Evolutionary conservation across 2,888 invertebrate genomes (phyloP).

Genomic region (Lasius fuliginosus): DNA sequence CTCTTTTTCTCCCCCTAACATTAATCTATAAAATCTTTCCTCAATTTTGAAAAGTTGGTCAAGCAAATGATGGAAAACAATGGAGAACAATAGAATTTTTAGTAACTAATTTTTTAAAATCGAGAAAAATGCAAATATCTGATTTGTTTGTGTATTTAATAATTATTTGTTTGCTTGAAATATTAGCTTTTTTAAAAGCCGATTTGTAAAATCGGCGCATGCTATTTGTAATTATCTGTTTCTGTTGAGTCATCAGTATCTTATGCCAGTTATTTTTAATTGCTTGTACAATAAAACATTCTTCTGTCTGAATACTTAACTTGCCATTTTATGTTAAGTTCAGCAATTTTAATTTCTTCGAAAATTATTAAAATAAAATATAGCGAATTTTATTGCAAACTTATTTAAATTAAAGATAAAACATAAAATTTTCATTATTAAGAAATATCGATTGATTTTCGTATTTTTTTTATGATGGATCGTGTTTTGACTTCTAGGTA

Average conservation of each 20-base stretch:
- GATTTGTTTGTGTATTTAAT: not conserved
- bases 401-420: not conserved
- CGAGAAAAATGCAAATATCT: not conserved
- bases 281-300: not conserved
- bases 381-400: not conserved
- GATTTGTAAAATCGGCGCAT: not conserved
- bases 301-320: not conserved
- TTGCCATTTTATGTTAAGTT: not conserved
- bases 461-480: slow-evolving; percentile 1
- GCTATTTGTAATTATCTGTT: not conserved
- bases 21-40: not conserved
- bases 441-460: not conserved
- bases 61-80: not conserved
- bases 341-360: not conserved
- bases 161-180: not conserved
- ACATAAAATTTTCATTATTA: not conserved
- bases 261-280: not conserved
- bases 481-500: not conserved
- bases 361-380: not conserved
- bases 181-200: not conserved
- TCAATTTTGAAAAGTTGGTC: not conserved
- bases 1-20: not conserved
- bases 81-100: not conserved
- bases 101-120: not conserved
- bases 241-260: not conserved